A percentile compares a stretch with the other conserved stretches of the same genome.
Conservation (phyloP, 2,888 invertebrate genomes). For the Eupithecia subfuscata region DNA sequence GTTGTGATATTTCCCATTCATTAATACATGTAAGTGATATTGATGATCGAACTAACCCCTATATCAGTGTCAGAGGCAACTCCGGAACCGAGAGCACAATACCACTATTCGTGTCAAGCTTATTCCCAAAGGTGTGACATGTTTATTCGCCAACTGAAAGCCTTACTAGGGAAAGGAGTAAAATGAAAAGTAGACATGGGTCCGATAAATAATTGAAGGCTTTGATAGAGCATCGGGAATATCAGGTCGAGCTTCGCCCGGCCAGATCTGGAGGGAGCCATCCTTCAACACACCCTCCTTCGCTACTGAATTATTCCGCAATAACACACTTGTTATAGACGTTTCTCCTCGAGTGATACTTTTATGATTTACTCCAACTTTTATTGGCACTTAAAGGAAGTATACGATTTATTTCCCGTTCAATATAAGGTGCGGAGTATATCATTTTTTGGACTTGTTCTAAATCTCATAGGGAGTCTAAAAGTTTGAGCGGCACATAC, state of each 20-base stretch:
- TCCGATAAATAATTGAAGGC: constrained; percentile 84
- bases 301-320: constrained; percentile 83
- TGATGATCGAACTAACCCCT: constrained; percentile 45
- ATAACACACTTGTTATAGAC: constrained; percentile 84
- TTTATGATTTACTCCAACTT: constrained; percentile 84
- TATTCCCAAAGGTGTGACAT: constrained; percentile 75
- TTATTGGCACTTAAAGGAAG: constrained; percentile 84
- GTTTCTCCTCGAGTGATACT: constrained; percentile 82
- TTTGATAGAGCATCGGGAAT: constrained; percentile 81
- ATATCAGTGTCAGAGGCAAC: constrained; percentile 61
- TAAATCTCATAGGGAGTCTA: constrained; percentile 66
- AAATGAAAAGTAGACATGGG: constrained; percentile 84
- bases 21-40: constrained; percentile 28
- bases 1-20: constrained; percentile 14
- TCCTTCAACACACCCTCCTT: constrained; percentile 77
- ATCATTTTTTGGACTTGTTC: constrained; percentile 78
- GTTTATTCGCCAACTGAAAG: constrained; percentile 76
- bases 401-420: constrained; percentile 83
- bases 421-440: constrained; percentile 81
- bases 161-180: constrained; percentile 75
- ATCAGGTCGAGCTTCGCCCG: constrained; percentile 67
- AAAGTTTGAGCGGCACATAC: constrained; percentile 70
- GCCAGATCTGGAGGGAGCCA: constrained; percentile 76
- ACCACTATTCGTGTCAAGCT: constrained; percentile 66
- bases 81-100: constrained; percentile 62